These are phyloP conservation scores for Cybosia mesomella DNA, from an alignment of 2,888 invertebrate species.

Conservation along the genomic window DNA sequence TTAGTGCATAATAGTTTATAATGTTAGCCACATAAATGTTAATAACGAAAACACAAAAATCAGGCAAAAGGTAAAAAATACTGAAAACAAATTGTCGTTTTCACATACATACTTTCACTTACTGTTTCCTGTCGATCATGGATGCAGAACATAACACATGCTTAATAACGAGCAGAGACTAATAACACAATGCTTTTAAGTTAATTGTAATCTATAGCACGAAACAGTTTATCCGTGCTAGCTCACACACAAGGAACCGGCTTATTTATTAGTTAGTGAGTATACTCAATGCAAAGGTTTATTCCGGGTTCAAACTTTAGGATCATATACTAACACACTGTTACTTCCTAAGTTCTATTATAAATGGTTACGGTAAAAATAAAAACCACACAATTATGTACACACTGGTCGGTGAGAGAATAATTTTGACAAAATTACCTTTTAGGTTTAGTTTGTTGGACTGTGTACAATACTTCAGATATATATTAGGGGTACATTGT, in stretches of 20 bases:
- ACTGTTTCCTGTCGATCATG: constrained; percentile 92
- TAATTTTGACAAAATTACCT: constrained; percentile 16
- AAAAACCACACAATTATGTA: constrained; percentile 16
- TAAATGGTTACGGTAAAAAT: background rate
- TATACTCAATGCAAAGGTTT: constrained; percentile 30
- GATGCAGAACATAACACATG: constrained; percentile 87
- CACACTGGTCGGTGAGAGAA: constrained; percentile 19
- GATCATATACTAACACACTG: constrained; percentile 19
- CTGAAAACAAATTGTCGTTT: constrained; percentile 64
- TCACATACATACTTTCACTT: constrained; percentile 89
- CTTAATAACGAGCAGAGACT: constrained; percentile 80
- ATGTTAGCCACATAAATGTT: constrained; percentile 84
- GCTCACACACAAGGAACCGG: constrained; percentile 79
- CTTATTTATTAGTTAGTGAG: constrained; percentile 47
- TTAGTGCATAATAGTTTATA: constrained; percentile 71
- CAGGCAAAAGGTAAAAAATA: constrained; percentile 75
- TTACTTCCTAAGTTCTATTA: constrained; percentile 6
- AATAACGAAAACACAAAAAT: constrained; percentile 71
- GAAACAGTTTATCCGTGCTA: constrained; percentile 57
- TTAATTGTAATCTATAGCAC: constrained; percentile 50
- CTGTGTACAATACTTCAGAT: constrained; percentile 29
- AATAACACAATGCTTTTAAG: constrained; percentile 69
- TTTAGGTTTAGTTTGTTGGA: constrained; percentile 27
- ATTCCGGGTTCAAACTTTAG: constrained; percentile 21
- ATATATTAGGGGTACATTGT: constrained; percentile 45